phyloP scores from a whole-genome alignment of 92 coral and sea anemone species.

The Palythoa heliodiscus region DNA sequence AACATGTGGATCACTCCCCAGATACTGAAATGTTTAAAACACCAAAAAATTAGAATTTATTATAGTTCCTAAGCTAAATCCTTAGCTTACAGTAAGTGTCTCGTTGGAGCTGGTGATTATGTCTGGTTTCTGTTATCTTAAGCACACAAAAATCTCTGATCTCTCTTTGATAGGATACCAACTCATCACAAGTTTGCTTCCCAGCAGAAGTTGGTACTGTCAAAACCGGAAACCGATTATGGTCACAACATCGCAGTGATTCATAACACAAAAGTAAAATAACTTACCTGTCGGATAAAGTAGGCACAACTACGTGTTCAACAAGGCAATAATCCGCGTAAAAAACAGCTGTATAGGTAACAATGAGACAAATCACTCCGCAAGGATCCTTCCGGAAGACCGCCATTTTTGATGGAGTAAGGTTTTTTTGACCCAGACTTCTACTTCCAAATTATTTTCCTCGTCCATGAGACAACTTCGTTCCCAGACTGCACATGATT shows the following conservation, averaged over 20 bases:
- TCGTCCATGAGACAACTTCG: neutral
- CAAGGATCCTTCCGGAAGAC: conserved; percentile 96
- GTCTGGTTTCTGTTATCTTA: too few species aligned
- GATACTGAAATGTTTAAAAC: conserved; percentile 53
- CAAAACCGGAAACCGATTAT: conserved; percentile 1
- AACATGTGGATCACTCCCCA: conserved; percentile 93
- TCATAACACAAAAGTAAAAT: neutral
- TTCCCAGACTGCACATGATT: too few species aligned
- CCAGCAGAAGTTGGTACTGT: too few species aligned
- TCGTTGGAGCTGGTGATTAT: too few species aligned
- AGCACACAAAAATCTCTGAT: too few species aligned
- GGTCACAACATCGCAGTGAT: neutral
- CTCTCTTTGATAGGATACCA: too few species aligned
- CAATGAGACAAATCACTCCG: conserved; percentile 83
- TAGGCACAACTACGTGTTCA: conserved; percentile 90
- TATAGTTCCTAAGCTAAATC: neutral
- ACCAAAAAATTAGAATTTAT: neutral
- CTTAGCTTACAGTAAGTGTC: neutral
- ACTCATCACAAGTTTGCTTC: too few species aligned
- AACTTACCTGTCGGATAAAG: conserved; percentile 86
- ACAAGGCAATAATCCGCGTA: conserved; percentile 97
- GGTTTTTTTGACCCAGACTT: neutral
- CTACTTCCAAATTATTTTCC: neutral
- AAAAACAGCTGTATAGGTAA: conserved; percentile 82
- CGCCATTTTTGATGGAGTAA: conserved; percentile 68